A percentile compares a stretch with the other conserved stretches of the same genome.
Conservation (phyloP, 2,113 vertebrate species). For the Meriones unguiculatus region DNA sequence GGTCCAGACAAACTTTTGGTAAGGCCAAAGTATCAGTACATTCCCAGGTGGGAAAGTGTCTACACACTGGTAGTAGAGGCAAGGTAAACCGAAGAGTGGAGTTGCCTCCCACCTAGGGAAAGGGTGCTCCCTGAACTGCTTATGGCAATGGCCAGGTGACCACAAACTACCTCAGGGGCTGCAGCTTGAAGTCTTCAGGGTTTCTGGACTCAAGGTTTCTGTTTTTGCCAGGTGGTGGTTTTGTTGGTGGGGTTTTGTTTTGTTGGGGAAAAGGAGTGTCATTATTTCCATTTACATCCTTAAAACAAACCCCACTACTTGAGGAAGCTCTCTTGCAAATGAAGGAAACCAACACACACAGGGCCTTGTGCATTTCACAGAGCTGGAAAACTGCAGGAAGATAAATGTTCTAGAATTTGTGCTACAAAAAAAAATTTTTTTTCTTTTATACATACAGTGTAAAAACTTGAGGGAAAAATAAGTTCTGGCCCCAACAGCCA, state of each 20-base stretch:
- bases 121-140: not conserved
- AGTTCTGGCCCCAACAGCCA: not conserved
- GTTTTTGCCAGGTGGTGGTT: not conserved
- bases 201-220: not conserved
- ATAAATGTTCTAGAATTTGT: slow-evolving; percentile 19
- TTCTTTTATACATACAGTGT: not conserved
- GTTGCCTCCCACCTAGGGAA: not conserved
- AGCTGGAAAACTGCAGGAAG: slow-evolving; percentile 2
- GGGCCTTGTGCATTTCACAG: not conserved
- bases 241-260: not conserved
- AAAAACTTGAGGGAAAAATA: slow-evolving; percentile 10
- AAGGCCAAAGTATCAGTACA: not conserved
- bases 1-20: not conserved
- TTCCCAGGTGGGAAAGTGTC: not conserved
- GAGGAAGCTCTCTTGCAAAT: not conserved
- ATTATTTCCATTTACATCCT: not conserved
- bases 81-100: not conserved
- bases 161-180: not conserved
- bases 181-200: not conserved
- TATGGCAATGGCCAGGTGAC: not conserved
- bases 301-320: not conserved
- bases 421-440: slow-evolving; percentile 11
- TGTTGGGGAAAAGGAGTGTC: not conserved
- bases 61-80: not conserved
- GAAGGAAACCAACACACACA: not conserved